Conservation (phyloP, 2,113 vertebrate genomes). For the Microcebus ravelobensis region DNA sequence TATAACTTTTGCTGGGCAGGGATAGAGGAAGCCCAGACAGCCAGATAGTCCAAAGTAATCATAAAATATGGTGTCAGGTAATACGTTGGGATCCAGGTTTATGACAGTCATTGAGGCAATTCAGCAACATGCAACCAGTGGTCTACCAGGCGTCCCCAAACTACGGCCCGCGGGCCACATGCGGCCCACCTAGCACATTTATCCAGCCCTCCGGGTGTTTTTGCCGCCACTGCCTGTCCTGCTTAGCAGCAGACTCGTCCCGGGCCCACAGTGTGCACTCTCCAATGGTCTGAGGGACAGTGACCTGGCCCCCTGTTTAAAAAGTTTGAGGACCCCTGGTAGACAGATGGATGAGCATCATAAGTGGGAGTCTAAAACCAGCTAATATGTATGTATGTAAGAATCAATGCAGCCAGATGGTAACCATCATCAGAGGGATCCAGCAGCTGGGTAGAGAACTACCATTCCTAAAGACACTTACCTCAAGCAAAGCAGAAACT, state of each 20-base stretch:
- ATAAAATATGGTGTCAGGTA: background rate
- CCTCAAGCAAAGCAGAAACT: background rate
- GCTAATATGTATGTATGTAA: background rate
- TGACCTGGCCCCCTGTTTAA: too few species aligned
- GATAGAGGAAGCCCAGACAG: background rate
- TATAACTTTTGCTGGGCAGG: background rate
- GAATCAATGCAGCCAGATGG: background rate
- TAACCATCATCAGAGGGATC: background rate
- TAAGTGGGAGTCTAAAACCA: background rate
- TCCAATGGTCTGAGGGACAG: too few species aligned
- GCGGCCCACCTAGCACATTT: too few species aligned
- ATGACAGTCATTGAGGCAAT: background rate
- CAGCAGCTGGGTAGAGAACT: background rate
- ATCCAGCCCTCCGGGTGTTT: too few species aligned
- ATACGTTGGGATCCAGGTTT: background rate
- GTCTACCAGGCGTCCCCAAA: background rate
- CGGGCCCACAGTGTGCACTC: too few species aligned
- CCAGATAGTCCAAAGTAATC: background rate
- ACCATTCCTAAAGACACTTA: background rate
- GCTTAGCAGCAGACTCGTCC: too few species aligned
- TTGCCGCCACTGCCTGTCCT: too few species aligned
- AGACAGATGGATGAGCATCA: background rate
- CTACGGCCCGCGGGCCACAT: too few species aligned
- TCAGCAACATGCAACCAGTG: background rate
- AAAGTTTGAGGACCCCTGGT: too few species aligned